Conservation (phyloP, 2,113 vertebrate genomes). For the Peromyscus polionotus region DNA sequence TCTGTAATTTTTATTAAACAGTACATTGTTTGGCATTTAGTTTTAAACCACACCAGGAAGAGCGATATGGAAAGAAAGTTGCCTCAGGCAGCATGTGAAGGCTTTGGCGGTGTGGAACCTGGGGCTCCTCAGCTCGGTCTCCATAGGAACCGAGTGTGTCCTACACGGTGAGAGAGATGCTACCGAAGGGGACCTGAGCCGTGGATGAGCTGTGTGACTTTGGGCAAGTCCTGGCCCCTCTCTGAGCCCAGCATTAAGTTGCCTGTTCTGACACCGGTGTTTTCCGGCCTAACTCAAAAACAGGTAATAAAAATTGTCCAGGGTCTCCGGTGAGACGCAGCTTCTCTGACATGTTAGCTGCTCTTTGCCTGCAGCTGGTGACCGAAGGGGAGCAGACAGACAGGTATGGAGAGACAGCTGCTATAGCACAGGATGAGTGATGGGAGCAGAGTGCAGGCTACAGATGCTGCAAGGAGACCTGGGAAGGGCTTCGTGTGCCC, state of each 20-base stretch:
- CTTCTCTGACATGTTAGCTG: background rate
- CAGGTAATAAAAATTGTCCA: background rate
- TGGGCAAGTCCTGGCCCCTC: background rate
- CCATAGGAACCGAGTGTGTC: rapidly evolving
- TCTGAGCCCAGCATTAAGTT: background rate
- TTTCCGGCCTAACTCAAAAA: background rate
- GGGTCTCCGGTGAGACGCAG: too few relatives aligned
- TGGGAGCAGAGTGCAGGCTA: background rate
- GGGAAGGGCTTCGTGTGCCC: too few relatives aligned
- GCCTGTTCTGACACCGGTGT: background rate
- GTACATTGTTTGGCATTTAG: background rate
- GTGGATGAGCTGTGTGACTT: background rate
- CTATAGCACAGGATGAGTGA: background rate
- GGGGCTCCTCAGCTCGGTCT: background rate
- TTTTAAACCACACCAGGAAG: slow-evolving; percentile 19
- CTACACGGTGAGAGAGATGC: background rate
- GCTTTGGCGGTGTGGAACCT: background rate
- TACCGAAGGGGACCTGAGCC: background rate
- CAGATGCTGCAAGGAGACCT: background rate
- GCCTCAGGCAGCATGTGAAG: background rate
- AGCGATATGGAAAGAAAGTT: background rate
- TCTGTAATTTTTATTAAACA: background rate
- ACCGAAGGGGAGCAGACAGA: background rate
- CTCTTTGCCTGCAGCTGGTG: background rate
- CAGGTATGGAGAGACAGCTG: background rate